Percentiles rank a stretch among this genome's conserved stretches.
phyloP scores from a whole-genome alignment of 2,888 invertebrate genomes.

The Charanyca ferruginea region DNA sequence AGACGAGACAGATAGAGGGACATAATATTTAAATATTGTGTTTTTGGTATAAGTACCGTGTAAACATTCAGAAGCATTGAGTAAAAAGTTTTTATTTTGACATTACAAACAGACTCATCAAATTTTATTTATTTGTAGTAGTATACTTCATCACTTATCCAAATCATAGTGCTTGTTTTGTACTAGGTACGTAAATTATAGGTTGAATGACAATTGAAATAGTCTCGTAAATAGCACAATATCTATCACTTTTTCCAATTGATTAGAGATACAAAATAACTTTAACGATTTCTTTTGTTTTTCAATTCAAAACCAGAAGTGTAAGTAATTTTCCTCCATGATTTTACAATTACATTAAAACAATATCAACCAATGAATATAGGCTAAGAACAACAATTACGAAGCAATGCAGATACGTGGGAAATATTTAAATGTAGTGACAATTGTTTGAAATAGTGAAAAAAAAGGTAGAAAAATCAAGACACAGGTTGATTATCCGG shows the following conservation, averaged over 20 bases:
- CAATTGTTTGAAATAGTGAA: constrained; percentile 49
- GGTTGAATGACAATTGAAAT: neutral
- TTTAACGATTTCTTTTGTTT: neutral
- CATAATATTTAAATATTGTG: no score
- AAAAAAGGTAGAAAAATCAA: constrained; percentile 42
- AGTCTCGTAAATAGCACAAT: neutral
- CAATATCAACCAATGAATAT: constrained; percentile 26
- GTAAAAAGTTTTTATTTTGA: no score
- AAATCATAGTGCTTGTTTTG: constrained; percentile 11
- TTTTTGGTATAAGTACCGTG: no score
- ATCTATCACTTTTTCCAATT: no score
- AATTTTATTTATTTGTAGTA: no score
- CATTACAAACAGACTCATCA: no score
- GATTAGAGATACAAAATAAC: neutral
- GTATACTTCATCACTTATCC: constrained; percentile 38
- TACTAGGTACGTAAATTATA: neutral
- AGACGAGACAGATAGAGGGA: no score
- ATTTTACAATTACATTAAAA: constrained; percentile 7
- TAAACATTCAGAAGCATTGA: no score
- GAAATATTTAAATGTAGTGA: constrained; percentile 50
- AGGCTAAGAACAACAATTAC: constrained; percentile 24
- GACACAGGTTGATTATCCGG: constrained; percentile 67
- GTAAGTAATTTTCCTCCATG: neutral
- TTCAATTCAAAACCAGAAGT: neutral
- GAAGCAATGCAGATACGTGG: constrained; percentile 43